These are phyloP conservation scores for Megaceryle torquata DNA, from an alignment of 2,113 vertebrate genomes.

Conservation along the genomic window DNA sequence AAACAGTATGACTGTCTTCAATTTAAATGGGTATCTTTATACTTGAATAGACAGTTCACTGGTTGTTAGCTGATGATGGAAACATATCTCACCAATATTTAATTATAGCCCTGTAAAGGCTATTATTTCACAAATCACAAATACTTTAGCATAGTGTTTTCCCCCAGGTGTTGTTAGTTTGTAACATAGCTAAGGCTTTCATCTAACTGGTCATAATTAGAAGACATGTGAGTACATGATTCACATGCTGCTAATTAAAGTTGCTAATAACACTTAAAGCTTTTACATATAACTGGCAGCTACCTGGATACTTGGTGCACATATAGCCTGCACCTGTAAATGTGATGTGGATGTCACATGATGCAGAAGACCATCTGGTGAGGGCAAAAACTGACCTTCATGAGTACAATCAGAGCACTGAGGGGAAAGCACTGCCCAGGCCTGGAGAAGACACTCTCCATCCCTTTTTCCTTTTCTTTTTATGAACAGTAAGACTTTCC, in stretches of 20 bases:
- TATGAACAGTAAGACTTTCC: not conserved
- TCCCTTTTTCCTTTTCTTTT: not conserved
- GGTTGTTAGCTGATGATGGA: not conserved
- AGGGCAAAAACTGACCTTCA: not conserved
- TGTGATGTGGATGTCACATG: not conserved
- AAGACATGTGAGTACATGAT: not conserved
- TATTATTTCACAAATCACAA: constrained; percentile 13
- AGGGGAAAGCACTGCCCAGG: not conserved
- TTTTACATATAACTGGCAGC: not conserved
- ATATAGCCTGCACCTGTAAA: constrained; percentile 1
- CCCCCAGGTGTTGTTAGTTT: not conserved
- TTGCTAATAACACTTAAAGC: not conserved
- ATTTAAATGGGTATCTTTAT: not conserved
- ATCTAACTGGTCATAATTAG: not conserved
- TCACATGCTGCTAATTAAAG: constrained; percentile 33
- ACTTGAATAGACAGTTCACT: not conserved
- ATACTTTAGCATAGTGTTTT: not conserved
- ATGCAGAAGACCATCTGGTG: constrained; percentile 16
- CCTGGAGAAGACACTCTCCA: not conserved
- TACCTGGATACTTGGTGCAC: constrained; percentile 1
- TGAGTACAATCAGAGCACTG: not conserved
- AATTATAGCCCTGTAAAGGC: not conserved
- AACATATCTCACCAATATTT: not conserved
- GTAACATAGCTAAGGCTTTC: not conserved
- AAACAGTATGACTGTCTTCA: not conserved